Percentiles rank a stretch among this genome's conserved stretches.
Conservation (phyloP, 2,888 invertebrate species). For the Tipula lateralis region DNA sequence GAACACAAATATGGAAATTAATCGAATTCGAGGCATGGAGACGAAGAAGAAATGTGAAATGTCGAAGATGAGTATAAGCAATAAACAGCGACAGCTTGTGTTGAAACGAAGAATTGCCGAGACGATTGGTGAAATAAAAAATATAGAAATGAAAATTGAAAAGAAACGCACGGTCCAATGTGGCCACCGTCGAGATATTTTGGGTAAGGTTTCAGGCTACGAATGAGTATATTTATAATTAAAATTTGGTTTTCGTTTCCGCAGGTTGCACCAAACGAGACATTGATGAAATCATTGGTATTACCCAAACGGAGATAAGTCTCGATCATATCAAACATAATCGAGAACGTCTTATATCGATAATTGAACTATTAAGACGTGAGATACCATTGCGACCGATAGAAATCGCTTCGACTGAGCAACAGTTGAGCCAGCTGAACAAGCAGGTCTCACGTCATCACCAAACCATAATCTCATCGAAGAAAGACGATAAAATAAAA, state of each 20-base stretch:
- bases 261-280: conserved; percentile 65
- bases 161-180: conserved; percentile 37
- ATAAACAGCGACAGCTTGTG: conserved; percentile 76
- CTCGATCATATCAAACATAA: conserved; percentile 72
- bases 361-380: conserved; percentile 52
- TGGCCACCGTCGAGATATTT: conserved; percentile 37
- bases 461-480: conserved; percentile 73
- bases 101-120: conserved; percentile 85
- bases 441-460: conserved; percentile 73
- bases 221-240: conserved; percentile 44
- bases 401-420: conserved; percentile 40
- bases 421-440: conserved; percentile 48
- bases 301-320: conserved; percentile 72
- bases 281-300: conserved; percentile 68
- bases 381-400: conserved; percentile 31
- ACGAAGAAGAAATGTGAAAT: conserved; percentile 78
- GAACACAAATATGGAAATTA: conserved; percentile 71
- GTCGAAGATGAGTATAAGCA: conserved; percentile 69
- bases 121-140: conserved; percentile 76
- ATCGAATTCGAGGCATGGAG: conserved; percentile 74
- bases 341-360: conserved; percentile 71
- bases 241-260: not conserved
- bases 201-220: conserved; percentile 42
- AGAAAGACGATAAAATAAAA: conserved; percentile 64
- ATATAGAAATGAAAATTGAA: conserved; percentile 50